A percentile compares a stretch with the other conserved stretches of the same genome.
These are phyloP conservation scores for Ceramica pisi DNA, from an alignment of 2,888 invertebrate species.

Conservation along the genomic window DNA sequence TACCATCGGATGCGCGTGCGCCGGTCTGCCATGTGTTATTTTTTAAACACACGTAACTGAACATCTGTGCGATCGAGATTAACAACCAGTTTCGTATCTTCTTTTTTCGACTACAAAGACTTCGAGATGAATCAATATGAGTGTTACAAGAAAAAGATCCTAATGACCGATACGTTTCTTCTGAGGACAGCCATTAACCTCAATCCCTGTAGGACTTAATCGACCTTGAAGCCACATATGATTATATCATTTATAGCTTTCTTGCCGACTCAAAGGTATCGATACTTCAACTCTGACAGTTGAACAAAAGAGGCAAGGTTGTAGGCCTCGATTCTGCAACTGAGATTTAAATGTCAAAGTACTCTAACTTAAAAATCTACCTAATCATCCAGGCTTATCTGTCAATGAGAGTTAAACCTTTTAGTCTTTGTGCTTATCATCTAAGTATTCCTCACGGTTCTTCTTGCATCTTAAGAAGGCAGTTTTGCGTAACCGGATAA, in stretches of 20 bases:
- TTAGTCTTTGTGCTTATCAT: conserved; percentile 25
- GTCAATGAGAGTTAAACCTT: conserved; percentile 27
- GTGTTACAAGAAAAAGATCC: conserved; percentile 62
- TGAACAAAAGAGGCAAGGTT: conserved; percentile 65
- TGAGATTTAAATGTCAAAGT: conserved; percentile 62
- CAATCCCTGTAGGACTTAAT: conserved; percentile 82
- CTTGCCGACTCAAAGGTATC: conserved; percentile 55
- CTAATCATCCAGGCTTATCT: conserved; percentile 26
- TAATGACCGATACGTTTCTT: conserved; percentile 80
- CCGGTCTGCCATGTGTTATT: conserved; percentile 76
- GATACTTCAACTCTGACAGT: conserved; percentile 68
- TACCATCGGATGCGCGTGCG: conserved; percentile 84
- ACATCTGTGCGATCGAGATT: conserved; percentile 81
- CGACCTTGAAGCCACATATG: conserved; percentile 79
- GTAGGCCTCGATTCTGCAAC: conserved; percentile 57
- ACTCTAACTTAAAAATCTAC: conserved; percentile 46
- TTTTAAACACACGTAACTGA: conserved; percentile 79
- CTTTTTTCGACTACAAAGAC: conserved; percentile 76
- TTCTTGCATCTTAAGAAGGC: background rate
- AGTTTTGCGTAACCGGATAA: background rate
- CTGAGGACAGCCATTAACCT: conserved; percentile 82
- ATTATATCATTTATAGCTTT: conserved; percentile 78
- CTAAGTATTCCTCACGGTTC: background rate
- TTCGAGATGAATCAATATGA: conserved; percentile 66
- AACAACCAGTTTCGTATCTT: conserved; percentile 77